Conservation (phyloP, 2,888 invertebrate genomes). For the Ichneumoninae sp. region DNA sequence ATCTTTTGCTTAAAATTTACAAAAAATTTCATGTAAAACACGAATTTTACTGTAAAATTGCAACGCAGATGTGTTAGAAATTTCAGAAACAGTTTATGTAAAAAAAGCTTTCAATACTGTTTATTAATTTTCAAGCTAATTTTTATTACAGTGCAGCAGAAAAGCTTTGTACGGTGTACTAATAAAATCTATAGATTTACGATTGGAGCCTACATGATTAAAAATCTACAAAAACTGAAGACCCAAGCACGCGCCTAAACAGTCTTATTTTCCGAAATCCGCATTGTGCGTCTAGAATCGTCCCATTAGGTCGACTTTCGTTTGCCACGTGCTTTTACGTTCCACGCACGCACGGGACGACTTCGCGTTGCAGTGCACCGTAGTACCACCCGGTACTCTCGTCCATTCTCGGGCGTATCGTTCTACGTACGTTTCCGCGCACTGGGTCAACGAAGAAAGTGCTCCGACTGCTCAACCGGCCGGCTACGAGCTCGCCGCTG, state of each 20-base stretch:
- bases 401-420: conserved; percentile 16
- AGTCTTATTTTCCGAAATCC: neutral
- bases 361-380: conserved; percentile 25
- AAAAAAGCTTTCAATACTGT: too few relatives aligned
- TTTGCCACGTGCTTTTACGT: conserved; percentile 46
- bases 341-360: conserved; percentile 45
- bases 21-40: too few relatives aligned
- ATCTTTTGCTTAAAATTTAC: too few relatives aligned
- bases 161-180: too few relatives aligned
- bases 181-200: neutral
- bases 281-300: neutral
- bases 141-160: too few relatives aligned
- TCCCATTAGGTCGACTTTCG: neutral
- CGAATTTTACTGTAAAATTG: too few relatives aligned
- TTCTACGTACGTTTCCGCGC: conserved; percentile 42
- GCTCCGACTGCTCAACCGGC: conserved; percentile 43
- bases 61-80: too few relatives aligned
- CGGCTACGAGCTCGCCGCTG: neutral
- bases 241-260: neutral
- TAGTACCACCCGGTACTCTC: conserved; percentile 16
- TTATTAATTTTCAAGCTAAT: too few relatives aligned
- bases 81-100: too few relatives aligned
- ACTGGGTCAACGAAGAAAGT: conserved; percentile 73
- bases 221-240: neutral
- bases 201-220: neutral